These are phyloP conservation scores for Austrofundulus limnaeus DNA, from an alignment of 2,113 vertebrate genomes.

Conservation along the genomic window DNA sequence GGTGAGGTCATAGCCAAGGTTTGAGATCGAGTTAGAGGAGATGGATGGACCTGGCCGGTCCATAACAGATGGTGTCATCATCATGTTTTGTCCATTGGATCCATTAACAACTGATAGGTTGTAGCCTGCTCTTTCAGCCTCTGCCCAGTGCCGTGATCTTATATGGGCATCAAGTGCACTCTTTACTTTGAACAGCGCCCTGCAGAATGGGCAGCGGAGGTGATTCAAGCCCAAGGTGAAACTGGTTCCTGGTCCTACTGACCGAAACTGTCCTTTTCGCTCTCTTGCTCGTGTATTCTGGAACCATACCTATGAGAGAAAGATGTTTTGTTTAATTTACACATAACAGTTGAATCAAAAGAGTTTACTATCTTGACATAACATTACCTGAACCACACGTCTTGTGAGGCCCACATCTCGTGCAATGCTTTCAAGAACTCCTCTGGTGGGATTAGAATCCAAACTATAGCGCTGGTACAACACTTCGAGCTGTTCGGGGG, in stretches of 20 bases:
- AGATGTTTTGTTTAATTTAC: slow-evolving; percentile 19
- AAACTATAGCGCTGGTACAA: slow-evolving; percentile 97
- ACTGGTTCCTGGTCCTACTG: slow-evolving; percentile 84
- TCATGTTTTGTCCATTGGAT: slow-evolving; percentile 82
- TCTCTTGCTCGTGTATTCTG: slow-evolving; percentile 97
- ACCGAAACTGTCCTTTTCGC: slow-evolving; percentile 96
- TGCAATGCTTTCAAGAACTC: slow-evolving; percentile 96
- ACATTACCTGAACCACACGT: slow-evolving; percentile 89
- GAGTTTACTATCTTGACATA: background rate
- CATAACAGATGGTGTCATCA: slow-evolving; percentile 44
- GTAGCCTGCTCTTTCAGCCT: slow-evolving; percentile 94
- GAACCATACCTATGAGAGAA: slow-evolving; percentile 87
- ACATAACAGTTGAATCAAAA: background rate
- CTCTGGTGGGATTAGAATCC: slow-evolving; percentile 96
- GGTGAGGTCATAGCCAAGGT: slow-evolving; percentile 37
- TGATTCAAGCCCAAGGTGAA: slow-evolving; percentile 86
- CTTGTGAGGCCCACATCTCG: slow-evolving; percentile 97
- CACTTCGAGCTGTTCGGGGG: slow-evolving; percentile 96
- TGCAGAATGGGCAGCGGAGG: slow-evolving; percentile 94
- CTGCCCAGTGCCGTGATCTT: slow-evolving; percentile 96
- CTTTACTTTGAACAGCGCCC: slow-evolving; percentile 97
- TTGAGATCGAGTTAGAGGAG: slow-evolving; percentile 50
- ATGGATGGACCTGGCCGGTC: slow-evolving; percentile 68
- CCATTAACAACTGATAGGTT: slow-evolving; percentile 87
- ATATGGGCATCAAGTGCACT: slow-evolving; percentile 97